Base-by-base conservation (phyloP, 2,797 vertebrate species). In the Arnoldichthys spilopterus region DNA sequence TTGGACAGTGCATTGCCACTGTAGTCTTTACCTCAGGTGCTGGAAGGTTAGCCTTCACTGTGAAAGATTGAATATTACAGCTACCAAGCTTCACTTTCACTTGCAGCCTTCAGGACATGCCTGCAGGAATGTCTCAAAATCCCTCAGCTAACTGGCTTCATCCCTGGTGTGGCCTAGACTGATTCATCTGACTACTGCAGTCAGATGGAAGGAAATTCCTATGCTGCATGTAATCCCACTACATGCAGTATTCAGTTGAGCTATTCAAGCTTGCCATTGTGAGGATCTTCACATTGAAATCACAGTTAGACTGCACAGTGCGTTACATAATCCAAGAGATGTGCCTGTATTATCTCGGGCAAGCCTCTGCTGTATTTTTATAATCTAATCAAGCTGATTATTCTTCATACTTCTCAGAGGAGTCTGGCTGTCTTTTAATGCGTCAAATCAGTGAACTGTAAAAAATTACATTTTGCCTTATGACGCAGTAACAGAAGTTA, bases 11-110 rank as follows among this genome's bases (percentile, higher is more conserved):
- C 16, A 22, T 70, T 62, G 72, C 76, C 76, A 83, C 59, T 47
- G 49, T 59, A 30, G 74, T 49, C 16, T 30, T 82, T 72, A 79
- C 83, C 72, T 18, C 15, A 83, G 78, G 49, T 47, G 30, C 2
- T 53, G 32, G 26, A 61, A 77, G 53, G 62, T 74, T 53, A 61
- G 22, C 56, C 22, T 40, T 81, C 45, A 61, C 30, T 32, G 61
- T 37, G 62, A 70, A 45, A 58, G 7, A 30, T 1, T 68, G 54
- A 77, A 67, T 18, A n/a, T 34, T 59, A 20, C 45, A 61, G 66
- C 58, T 77, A 47, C 45, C 61, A 43, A 75, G 70, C 43, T 15
- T 28, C 28, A 30, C 59, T 79, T 69, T 24, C 47, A 22, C 26
- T 69, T 56, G 69, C 53, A 61, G 22, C n/a, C n/a, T n/a, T n/a